Evolutionary conservation across 2,888 invertebrate genomes (phyloP).

Genomic region (Patella pellucida): DNA sequence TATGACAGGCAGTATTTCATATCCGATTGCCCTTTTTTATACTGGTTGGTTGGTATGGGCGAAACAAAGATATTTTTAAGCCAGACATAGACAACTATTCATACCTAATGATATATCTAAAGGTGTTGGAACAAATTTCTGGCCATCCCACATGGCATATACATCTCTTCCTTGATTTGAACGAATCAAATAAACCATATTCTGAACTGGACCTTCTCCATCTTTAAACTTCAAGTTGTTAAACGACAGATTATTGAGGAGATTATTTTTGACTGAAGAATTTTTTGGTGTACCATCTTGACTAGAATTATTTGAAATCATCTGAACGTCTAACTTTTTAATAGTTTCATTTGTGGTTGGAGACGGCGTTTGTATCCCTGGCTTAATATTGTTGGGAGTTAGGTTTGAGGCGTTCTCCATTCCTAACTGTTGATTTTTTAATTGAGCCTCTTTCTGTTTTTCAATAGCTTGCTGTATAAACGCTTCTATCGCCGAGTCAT

Average conservation of each 20-base stretch:
- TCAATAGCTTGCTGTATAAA: neutral
- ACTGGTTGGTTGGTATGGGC: too few relatives aligned
- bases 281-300: neutral
- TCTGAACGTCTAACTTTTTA: neutral
- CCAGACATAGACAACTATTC: neutral
- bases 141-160: slow-evolving; percentile 17
- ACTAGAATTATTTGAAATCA: too few relatives aligned
- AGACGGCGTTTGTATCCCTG: neutral
- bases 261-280: neutral
- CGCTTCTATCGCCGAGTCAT: neutral
- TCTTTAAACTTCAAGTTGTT: neutral
- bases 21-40: too few relatives aligned
- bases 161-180: slow-evolving; percentile 12
- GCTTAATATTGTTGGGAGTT: neutral
- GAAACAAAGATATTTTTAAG: too few relatives aligned
- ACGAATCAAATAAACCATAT: slow-evolving; percentile 17
- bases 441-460: neutral
- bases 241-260: neutral
- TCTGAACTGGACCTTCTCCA: neutral
- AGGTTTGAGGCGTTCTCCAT: neutral
- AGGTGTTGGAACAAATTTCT: slow-evolving; percentile 12
- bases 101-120: neutral
- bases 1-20: too few relatives aligned
- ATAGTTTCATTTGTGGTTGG: neutral
- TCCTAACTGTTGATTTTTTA: neutral